Evolutionary conservation across 1,140 invertebrate genomes (phyloP), one percentile per base, ranked within the genome.

Genomic region (Tyrophagus putrescentiae): DNA sequence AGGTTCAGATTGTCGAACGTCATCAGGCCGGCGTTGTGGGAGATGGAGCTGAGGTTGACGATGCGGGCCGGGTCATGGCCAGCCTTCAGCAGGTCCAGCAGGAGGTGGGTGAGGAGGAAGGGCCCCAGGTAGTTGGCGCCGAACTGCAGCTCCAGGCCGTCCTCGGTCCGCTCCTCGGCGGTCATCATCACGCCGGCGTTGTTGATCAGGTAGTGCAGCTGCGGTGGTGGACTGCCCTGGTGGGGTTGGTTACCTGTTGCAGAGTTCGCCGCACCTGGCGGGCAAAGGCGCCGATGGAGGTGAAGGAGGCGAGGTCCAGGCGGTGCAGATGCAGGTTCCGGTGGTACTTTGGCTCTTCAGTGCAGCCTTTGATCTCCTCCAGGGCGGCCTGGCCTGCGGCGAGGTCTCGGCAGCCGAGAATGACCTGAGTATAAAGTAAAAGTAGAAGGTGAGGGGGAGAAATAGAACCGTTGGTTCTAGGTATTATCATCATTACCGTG

Each of bases 131-230:
- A 70, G 60, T 75, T 75, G 6, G 72, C 70, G 1, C 70, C 72
- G 31, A 75, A 69, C 23, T 87, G 82, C 48, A 82, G 80, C 73
- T 93, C 88, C 72, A 85, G 85, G 0, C 84, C 85, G 72, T 92
- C 87, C 65, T 78, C 73, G 0, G 85, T 90, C 48, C 70, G 71
- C 1, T 70, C 65, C 23, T 73, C 68, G 73, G 67, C 65, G 65
- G 65, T 67, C 11, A 62, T 63, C 66, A 70, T 70, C 0, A 72
- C 64, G 52, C 67, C 71, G 62, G 64, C 90, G 74, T 95, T 96
- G 70, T 94, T 93, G 57, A 96, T 82, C 36, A 95, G 74, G 33
- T 92, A 76, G 73, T 94, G 77, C 2, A 94, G 72, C 65, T 69
- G 81, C 83, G 32, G 76, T 73, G 63, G 72, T 69, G 44, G 45